Evolutionary conservation across 23 tunicate genomes (phyloP).

Genomic region (Diplosoma virens): DNA sequence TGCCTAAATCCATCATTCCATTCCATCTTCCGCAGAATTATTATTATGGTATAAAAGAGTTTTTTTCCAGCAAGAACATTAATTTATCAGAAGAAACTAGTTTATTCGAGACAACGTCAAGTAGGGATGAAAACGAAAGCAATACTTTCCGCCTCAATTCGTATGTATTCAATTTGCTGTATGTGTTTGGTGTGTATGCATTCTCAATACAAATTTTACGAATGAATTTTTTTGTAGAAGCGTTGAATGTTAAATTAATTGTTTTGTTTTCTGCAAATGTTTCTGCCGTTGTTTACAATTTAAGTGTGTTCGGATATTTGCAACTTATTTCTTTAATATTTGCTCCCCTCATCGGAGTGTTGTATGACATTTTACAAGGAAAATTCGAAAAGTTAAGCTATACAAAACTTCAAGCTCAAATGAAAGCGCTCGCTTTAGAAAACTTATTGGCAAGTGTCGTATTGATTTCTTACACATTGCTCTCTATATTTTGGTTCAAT

Average conservation of each 20-base stretch:
- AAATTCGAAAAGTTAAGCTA: too few relatives aligned
- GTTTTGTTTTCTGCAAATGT: background rate
- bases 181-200: background rate
- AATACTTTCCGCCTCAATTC: background rate
- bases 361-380: too few relatives aligned
- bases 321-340: background rate
- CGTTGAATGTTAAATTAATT: background rate
- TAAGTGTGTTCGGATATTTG: background rate
- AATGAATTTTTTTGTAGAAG: background rate
- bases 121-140: background rate
- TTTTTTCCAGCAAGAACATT: background rate
- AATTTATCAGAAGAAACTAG: background rate
- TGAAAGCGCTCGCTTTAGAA: background rate
- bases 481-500: background rate
- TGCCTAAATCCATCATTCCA: background rate
- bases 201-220: background rate
- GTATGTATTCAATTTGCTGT: background rate
- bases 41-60: conserved; percentile 1
- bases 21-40: background rate
- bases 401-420: background rate
- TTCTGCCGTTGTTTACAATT: too few relatives aligned
- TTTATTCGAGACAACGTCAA: background rate
- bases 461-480: background rate
- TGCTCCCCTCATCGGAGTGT: background rate
- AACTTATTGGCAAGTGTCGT: background rate